Conservation (phyloP, 2,113 vertebrate genomes). For the Mustelus asterias region DNA sequence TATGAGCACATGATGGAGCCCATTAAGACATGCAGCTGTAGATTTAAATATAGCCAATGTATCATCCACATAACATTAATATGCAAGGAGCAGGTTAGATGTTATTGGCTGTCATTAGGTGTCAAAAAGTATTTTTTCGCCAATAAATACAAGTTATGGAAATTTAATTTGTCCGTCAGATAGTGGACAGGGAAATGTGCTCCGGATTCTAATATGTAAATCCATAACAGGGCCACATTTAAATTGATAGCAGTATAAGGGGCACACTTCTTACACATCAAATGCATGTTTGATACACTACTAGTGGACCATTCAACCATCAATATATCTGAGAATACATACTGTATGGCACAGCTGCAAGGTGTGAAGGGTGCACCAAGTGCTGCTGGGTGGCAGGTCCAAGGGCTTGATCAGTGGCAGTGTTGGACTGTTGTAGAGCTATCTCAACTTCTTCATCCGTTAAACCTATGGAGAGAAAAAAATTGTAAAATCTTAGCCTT, state of each 20-base stretch:
- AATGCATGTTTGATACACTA: constrained; percentile 46
- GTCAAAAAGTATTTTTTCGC: too few relatives aligned
- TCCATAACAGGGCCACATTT: neutral
- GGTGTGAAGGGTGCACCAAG: constrained; percentile 58
- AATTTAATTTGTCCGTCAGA: neutral
- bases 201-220: neutral
- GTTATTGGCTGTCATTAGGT: too few relatives aligned
- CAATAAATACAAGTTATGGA: neutral
- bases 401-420: constrained; percentile 62
- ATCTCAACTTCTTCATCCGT: constrained; percentile 88
- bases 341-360: constrained; percentile 64
- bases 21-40: too few relatives aligned
- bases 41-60: too few relatives aligned
- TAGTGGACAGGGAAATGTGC: neutral
- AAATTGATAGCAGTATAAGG: neutral
- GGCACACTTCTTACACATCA: constrained; percentile 30
- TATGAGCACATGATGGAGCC: too few relatives aligned
- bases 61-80: too few relatives aligned
- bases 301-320: constrained; percentile 45
- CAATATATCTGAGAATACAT: constrained; percentile 55
- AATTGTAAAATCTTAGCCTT: neutral
- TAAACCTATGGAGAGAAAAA: constrained; percentile 65
- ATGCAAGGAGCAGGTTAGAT: too few relatives aligned
- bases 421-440: constrained; percentile 86
- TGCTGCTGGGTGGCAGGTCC: constrained; percentile 51